Conservation (phyloP, 2,113 vertebrate species). For the Toxostoma redivivum region DNA sequence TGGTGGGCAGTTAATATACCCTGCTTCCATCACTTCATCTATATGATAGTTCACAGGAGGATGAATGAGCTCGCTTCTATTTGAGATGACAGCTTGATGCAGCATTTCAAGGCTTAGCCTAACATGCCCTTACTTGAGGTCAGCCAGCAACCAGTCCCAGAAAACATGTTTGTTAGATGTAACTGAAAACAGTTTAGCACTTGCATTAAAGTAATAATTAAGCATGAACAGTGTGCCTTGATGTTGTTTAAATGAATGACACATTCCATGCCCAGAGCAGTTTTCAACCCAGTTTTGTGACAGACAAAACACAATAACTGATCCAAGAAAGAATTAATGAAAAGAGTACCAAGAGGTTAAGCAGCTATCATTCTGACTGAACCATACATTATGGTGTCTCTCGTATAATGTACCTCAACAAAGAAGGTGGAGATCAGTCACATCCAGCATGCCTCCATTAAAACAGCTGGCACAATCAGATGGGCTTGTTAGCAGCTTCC, state of each 20-base stretch:
- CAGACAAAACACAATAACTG: conserved; percentile 55
- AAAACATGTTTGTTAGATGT: conserved; percentile 54
- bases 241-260: conserved; percentile 60
- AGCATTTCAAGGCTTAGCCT: conserved; percentile 67
- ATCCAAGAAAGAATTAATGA: conserved; percentile 50
- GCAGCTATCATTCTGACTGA: conserved; percentile 4
- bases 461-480: conserved; percentile 30
- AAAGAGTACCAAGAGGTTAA: conserved; percentile 39
- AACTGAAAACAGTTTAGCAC: conserved; percentile 61
- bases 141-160: conserved; percentile 37
- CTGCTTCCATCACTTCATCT: conserved; percentile 13
- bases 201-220: conserved; percentile 58
- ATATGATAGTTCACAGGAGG: conserved; percentile 33
- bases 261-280: conserved; percentile 51
- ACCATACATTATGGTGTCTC: not conserved
- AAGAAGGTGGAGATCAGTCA: not conserved
- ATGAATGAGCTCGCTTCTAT: conserved; percentile 49
- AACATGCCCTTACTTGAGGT: conserved; percentile 56
- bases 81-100: conserved; percentile 62
- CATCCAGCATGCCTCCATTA: not conserved
- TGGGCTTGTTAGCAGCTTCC: not conserved
- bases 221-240: conserved; percentile 50
- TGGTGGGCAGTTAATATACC: conserved; percentile 20
- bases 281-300: conserved; percentile 43
- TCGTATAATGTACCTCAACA: not conserved